A percentile compares a stretch with the other conserved stretches of the same genome.
These are phyloP conservation scores for Peromyscus polionotus DNA, from an alignment of 2,113 vertebrate genomes.

Conservation along the genomic window DNA sequence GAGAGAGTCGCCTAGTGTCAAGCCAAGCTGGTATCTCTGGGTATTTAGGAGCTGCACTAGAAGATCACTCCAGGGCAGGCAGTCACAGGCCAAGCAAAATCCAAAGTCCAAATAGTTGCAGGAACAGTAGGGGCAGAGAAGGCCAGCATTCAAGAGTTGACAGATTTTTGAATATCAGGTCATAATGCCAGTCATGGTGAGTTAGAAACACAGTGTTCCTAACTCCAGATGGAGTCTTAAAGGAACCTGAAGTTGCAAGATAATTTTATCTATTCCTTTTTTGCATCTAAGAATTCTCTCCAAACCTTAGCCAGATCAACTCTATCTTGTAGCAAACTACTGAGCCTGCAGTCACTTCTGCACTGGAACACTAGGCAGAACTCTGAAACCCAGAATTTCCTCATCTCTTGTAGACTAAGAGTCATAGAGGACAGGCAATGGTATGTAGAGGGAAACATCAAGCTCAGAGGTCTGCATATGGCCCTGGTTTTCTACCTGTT, in stretches of 20 bases:
- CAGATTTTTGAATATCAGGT: fast-evolving
- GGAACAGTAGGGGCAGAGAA: not conserved
- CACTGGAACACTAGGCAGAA: not conserved
- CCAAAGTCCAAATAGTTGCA: not conserved
- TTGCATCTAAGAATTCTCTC: too few relatives aligned
- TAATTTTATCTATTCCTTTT: not conserved
- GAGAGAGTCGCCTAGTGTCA: not conserved
- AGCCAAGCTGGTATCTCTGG: not conserved
- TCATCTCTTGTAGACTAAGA: too few relatives aligned
- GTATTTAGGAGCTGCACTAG: not conserved
- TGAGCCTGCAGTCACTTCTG: not conserved
- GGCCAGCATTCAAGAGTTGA: not conserved
- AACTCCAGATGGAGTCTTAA: not conserved
- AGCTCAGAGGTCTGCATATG: not conserved
- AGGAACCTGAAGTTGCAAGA: not conserved
- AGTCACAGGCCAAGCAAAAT: not conserved
- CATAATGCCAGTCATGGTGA: not conserved
- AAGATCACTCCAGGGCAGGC: not conserved
- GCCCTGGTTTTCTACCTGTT: too few relatives aligned
- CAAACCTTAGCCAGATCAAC: not conserved
- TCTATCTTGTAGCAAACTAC: not conserved
- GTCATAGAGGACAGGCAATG: too few relatives aligned
- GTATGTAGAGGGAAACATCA: not conserved
- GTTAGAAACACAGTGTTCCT: not conserved
- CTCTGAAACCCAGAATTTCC: too few relatives aligned